These are phyloP conservation scores for Alviniconcha marisindica DNA, from an alignment of 1,140 invertebrate genomes.

Conservation along the genomic window DNA sequence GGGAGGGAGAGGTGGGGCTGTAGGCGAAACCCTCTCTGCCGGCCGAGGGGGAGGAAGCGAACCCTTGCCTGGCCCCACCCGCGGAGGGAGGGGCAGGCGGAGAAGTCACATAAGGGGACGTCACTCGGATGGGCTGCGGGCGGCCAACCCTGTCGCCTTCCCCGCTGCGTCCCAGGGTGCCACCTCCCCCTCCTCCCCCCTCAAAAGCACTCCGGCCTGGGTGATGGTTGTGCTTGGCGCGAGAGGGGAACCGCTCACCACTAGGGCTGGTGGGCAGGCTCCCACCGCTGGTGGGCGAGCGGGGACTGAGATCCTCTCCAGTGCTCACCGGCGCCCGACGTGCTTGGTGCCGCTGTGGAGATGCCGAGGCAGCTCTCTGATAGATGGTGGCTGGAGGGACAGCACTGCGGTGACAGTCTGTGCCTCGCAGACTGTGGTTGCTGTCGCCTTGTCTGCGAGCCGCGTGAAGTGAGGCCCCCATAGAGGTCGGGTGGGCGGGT, in stretches of 20 bases:
- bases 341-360: constrained; percentile 25
- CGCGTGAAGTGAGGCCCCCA: constrained; percentile 54
- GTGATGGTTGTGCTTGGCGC: constrained; percentile 3
- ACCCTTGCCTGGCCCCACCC: neutral
- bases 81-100: neutral
- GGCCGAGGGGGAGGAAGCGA: constrained; percentile 26
- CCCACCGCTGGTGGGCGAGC: neutral
- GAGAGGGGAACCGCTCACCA: constrained; percentile 20
- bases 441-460: constrained; percentile 40
- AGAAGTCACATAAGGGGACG: constrained; percentile 18
- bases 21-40: constrained; percentile 24
- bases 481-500: constrained; percentile 45
- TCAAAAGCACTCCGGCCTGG: neutral
- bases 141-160: neutral
- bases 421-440: constrained; percentile 40
- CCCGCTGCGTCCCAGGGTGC: neutral
- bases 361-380: constrained; percentile 29
- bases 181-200: neutral
- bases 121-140: constrained; percentile 25
- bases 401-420: neutral
- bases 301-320: constrained; percentile 15
- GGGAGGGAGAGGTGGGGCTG: constrained; percentile 19
- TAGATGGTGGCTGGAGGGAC: constrained; percentile 9
- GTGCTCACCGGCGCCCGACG: constrained; percentile 3
- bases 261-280: constrained; percentile 26